Evolutionary conservation across 2,797 vertebrate species (phyloP), one percentile per base, ranked within the genome.

Genomic region (Amphiprion clarkii): DNA sequence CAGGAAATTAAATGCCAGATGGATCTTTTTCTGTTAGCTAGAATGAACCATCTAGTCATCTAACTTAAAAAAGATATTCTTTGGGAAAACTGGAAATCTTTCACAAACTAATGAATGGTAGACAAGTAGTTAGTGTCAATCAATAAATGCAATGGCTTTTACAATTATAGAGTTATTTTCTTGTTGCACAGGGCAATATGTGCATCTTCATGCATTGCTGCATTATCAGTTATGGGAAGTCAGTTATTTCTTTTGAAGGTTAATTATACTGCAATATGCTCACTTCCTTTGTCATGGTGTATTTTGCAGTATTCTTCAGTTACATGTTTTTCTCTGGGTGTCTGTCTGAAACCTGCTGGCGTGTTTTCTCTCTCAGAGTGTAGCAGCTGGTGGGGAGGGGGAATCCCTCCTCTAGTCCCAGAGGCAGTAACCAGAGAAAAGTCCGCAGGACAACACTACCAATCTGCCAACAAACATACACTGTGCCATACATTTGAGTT

Each of bases 381-480:
- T 62, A 87, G 87, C 92, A 93, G 90, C 91, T 90, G 92, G 75
- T 85, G 74, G 59, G 78, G 79, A 63, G 76, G 82, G 83, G 81
- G 88, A 80, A 78, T 80, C 75, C 72, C 81, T 87, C 74, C 75
- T 59, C 65, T 39, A 4, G 52, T 90, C 92, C 83, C 78, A 63
- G 59, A 89, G 86, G 81, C 83, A 46, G 79, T 83, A 88, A 90
- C 81, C 27, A 90, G 86, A 88, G 88, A 76, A 51, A 78, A 62
- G 78, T 48, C 78, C 64, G 46, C 12, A 61, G 61, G 59, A 68
- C 67, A 66, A 36, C 65, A 46, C 39, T 2, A 49, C 31, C 55
- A 71, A 54, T 33, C 64, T 72, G 79, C 74, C 76, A 64, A 3
- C 69, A 59, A 29, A 65, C 62, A 36, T 48, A 64, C 42, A 61